Percentiles rank a stretch among this genome's conserved stretches.
phyloP scores from a whole-genome alignment of 2,797 vertebrate species.

The Columba guinea region DNA sequence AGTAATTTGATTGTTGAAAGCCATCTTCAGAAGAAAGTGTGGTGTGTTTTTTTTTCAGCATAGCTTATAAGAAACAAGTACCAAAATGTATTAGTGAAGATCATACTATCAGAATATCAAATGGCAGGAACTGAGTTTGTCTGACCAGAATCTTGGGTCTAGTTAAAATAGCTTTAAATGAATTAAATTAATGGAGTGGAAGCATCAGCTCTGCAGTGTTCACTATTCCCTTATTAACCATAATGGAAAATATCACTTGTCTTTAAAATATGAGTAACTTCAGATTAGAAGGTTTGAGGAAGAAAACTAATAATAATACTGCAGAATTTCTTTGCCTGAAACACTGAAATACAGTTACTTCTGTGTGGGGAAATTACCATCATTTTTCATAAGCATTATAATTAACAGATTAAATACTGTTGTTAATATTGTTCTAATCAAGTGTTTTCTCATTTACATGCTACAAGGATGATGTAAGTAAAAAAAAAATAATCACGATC shows the following conservation, averaged over 20 bases:
- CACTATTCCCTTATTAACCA: neutral
- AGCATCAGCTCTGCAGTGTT: neutral
- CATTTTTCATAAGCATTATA: neutral
- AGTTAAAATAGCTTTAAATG: neutral
- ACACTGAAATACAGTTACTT: neutral
- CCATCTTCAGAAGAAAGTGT: neutral
- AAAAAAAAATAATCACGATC: neutral
- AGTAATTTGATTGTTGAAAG: neutral
- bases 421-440: slow-evolving; percentile 40
- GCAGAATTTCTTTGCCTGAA: neutral
- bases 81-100: neutral
- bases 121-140: neutral
- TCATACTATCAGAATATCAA: neutral
- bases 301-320: neutral
- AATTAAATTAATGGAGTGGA: neutral
- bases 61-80: neutral
- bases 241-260: neutral
- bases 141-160: neutral
- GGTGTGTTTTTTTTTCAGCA: too few species aligned
- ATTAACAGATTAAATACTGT: neutral
- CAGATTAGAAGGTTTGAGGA: neutral
- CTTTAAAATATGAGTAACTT: neutral
- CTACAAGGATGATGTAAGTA: slow-evolving; percentile 82
- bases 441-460: slow-evolving; percentile 73
- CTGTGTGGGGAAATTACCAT: neutral